Percentiles rank a stretch among this genome's conserved stretches.
Conservation (phyloP, 2,888 invertebrate genomes). For the Autographa gamma region DNA sequence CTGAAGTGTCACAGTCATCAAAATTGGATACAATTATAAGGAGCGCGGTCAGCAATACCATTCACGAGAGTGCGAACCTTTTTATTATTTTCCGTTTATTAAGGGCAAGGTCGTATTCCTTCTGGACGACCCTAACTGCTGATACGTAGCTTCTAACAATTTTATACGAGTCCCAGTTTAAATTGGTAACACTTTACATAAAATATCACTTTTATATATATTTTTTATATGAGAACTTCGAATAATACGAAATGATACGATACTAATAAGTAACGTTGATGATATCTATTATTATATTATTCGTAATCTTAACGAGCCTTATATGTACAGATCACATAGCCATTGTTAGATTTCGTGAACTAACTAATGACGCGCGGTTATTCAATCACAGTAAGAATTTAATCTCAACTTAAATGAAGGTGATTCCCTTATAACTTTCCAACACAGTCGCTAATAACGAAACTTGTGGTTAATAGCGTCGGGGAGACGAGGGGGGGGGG, state of each 20-base stretch:
- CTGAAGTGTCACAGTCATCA: conserved; percentile 2
- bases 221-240: background rate
- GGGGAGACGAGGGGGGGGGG: conserved; percentile 49
- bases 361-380: conserved; percentile 68
- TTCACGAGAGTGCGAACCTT: conserved; percentile 2
- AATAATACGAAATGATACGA: background rate
- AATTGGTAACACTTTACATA: background rate
- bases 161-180: background rate
- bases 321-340: background rate
- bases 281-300: background rate
- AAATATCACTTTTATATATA: background rate
- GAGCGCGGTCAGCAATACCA: conserved; percentile 18
- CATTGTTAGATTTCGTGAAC: conserved; percentile 21
- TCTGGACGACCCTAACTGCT: background rate
- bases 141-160: background rate
- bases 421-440: conserved; percentile 86
- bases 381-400: conserved; percentile 82
- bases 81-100: conserved; percentile 9
- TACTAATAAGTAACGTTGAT: background rate
- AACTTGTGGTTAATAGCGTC: conserved; percentile 85
- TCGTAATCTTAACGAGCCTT: background rate
- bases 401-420: conserved; percentile 86
- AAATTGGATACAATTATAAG: conserved; percentile 4
- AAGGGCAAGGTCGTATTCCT: conserved; percentile 4
- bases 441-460: conserved; percentile 86